Evolutionary conservation across 1,140 invertebrate genomes (phyloP), one percentile per base, ranked within the genome.

Genomic region (Pomacea maculata): DNA sequence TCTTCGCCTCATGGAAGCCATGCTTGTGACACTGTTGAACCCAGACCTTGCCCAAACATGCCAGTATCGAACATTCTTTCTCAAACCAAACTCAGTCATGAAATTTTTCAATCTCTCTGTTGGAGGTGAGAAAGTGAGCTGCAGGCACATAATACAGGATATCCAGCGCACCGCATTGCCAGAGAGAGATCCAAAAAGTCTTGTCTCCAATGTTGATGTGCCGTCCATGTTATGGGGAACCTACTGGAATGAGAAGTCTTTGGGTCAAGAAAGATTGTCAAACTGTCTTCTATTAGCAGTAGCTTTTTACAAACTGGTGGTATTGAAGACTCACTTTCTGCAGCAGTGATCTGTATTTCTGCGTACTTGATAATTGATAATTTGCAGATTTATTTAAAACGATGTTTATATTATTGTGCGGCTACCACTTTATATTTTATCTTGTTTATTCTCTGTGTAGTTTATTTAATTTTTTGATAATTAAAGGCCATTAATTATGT

Each of bases 91-190:
- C 54, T 52, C 64, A 5, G 80, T 85, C 19, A 82, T 74, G 57
- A 73, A 75, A n/a, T 81, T 80, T 45, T 85, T 84, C 75, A 76
- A 77, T 54, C 75, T 85, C n/a, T 71, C 71, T 8, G 70, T 85
- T 17, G 84, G 84, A 19, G 83, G 84, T 11, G 84, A 85, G 77
- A 67, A 81, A 65, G 84, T 85, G 45, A 84, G 83, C 76, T 83
- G 84, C 2, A 81, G 82, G 74, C 83, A 84, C 73, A 80, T 85
- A 21, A 29, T 85, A 21, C 14, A 72, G 65, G 83, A 85, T 25
- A 78, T 85, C 7, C 52, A 78, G 65, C 68, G 75, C 29, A 67
- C 25, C 14, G 21, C 54, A 10, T 45, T 55, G 19, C 72, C 73
- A 15, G 61, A 63, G 6, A 17, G 19, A 25, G 72, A 52, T n/a